phyloP scores from a whole-genome alignment of 2,797 vertebrate species.

The Muscicapa striata region DNA sequence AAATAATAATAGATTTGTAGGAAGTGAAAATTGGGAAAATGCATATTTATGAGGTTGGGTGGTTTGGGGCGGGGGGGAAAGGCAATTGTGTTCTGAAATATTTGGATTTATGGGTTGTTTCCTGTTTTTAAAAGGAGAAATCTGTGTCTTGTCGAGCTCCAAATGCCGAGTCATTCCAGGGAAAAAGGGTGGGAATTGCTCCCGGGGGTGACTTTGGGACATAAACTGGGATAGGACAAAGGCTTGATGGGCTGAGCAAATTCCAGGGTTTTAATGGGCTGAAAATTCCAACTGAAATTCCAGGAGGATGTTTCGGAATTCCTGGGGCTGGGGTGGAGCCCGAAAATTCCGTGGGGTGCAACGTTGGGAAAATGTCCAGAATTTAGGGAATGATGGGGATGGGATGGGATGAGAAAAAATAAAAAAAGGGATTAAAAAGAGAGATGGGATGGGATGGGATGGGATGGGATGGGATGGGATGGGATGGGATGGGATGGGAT shows the following conservation, averaged over 20 bases:
- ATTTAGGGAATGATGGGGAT: accelerated
- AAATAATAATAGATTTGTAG: constrained; percentile 66
- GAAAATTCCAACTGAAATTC: not conserved
- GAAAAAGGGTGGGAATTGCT: not conserved
- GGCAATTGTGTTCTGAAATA: constrained; percentile 43
- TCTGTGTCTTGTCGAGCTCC: not conserved
- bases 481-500: no score
- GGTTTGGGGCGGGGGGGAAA: not conserved
- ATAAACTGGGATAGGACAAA: not conserved
- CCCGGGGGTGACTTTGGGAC: not conserved
- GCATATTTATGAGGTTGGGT: constrained; percentile 66
- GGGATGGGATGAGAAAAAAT: not conserved
- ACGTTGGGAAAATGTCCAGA: not conserved
- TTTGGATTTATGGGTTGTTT: constrained; percentile 51
- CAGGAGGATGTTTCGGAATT: not conserved
- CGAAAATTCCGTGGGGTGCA: accelerated
- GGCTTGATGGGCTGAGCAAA: not conserved
- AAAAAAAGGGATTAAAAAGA: not conserved
- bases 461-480: not conserved
- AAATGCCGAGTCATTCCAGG: not conserved
- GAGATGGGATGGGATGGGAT: not conserved
- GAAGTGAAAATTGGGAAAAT: constrained; percentile 28
- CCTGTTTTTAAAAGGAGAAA: not conserved
- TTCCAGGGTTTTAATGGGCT: not conserved
- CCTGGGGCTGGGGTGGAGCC: accelerated